Evolutionary conservation across 2,113 vertebrate species (phyloP).

Genomic region (Bombycilla garrulus): DNA sequence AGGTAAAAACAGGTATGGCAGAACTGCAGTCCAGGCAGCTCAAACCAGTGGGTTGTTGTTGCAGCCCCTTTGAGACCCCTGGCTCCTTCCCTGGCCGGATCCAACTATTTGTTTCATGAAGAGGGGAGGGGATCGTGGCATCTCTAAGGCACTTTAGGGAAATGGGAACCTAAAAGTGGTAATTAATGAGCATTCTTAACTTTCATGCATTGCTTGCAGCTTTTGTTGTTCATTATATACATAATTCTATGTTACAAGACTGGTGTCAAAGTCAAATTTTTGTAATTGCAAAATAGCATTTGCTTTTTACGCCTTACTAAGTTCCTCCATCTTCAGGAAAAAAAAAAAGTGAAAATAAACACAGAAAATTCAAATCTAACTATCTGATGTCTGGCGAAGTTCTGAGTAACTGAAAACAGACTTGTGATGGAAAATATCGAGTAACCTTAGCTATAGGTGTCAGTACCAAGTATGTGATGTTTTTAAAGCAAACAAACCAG

Average conservation of each 20-base stretch:
- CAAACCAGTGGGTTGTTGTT: not conserved
- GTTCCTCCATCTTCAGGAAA: not conserved
- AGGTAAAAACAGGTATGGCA: not conserved
- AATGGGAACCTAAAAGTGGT: not conserved
- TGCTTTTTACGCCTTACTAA: not conserved
- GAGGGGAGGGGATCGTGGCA: not conserved
- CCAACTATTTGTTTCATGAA: not conserved
- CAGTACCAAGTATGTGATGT: not conserved
- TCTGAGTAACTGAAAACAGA: conserved; percentile 49
- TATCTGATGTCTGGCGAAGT: conserved; percentile 22
- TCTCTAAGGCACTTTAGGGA: not conserved
- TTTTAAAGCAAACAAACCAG: conserved; percentile 1
- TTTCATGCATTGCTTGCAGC: not conserved
- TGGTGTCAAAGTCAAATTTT: not conserved
- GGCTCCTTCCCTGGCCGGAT: not conserved
- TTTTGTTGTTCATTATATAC: not conserved
- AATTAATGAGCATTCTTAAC: not conserved
- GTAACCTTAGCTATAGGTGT: conserved; percentile 28
- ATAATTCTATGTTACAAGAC: not conserved
- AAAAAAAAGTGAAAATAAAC: conserved; percentile 3
- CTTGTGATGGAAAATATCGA: conserved; percentile 52
- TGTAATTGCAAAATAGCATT: not conserved
- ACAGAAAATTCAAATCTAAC: not conserved
- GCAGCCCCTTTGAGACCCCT: not conserved
- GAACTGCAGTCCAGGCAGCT: not conserved